A percentile compares a stretch with the other conserved stretches of the same genome.
Conservation (phyloP, 2,888 invertebrate genomes). For the Thera obeliscata region DNA sequence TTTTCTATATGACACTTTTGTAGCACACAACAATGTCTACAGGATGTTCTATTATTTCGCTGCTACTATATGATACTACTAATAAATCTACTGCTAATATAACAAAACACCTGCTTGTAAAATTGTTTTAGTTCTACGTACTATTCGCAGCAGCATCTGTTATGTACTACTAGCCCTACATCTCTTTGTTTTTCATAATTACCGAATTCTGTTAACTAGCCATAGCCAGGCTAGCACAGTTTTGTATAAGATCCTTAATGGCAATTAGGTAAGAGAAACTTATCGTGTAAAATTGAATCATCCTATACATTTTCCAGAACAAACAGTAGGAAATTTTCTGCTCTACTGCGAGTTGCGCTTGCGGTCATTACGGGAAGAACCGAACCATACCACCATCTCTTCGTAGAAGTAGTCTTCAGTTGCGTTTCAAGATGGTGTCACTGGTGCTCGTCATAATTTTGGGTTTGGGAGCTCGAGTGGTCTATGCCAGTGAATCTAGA, state of each 20-base stretch:
- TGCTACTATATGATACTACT: background rate
- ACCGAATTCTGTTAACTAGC: too few relatives aligned
- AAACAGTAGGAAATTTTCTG: slow-evolving; percentile 62
- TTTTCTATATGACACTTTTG: slow-evolving; percentile 37
- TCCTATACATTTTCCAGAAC: slow-evolving; percentile 55
- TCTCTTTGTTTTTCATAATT: background rate
- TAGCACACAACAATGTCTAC: slow-evolving; percentile 32
- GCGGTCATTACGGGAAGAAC: slow-evolving; percentile 63
- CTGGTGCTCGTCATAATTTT: slow-evolving; percentile 55
- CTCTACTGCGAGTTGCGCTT: slow-evolving; percentile 66
- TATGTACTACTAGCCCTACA: background rate
- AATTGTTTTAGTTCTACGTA: slow-evolving; percentile 18
- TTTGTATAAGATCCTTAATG: too few relatives aligned
- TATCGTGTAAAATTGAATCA: slow-evolving; percentile 40
- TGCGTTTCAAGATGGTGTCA: slow-evolving; percentile 71
- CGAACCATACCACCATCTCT: slow-evolving; percentile 61
- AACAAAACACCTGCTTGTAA: background rate
- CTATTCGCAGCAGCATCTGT: slow-evolving; percentile 53
- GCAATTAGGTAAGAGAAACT: background rate
- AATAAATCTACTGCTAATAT: too few relatives aligned
- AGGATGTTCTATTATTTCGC: slow-evolving; percentile 30
- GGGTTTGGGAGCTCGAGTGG: slow-evolving; percentile 50
- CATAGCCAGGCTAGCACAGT: too few relatives aligned
- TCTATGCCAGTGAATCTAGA: slow-evolving; percentile 53
- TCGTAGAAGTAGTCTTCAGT: slow-evolving; percentile 53